Evolutionary conservation across 2,113 vertebrate genomes (phyloP), one percentile per base, ranked within the genome.

Genomic region (Piprites chloris): DNA sequence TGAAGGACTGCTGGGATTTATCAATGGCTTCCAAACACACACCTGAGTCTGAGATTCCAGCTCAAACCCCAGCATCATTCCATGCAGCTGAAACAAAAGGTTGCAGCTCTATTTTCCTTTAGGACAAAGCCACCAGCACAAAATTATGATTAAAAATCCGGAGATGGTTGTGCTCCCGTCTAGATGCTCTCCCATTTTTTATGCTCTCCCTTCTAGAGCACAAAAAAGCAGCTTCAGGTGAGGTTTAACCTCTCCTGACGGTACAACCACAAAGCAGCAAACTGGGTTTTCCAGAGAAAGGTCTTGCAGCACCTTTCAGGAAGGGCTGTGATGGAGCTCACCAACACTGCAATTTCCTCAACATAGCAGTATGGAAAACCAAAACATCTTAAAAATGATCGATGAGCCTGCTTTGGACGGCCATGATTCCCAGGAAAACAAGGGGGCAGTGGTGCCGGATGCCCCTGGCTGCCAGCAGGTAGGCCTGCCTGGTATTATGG

Each of bases 31-130:
- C 87, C 49, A 14, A 92, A 77, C 73, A 53, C 30, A 21, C 73
- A 73, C 65, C 56, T 56, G 6, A 66, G n/a, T n/a, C n/a, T n/a
- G 86, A 67, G 89, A 78, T 85, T 56, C 62, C 88, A 87, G 85
- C 62, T 87, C 75, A 42, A 56, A 49, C 35, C 90, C 81, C 85
- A 47, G 85, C 92, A 12, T 39, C 33, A n/a, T 55, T 32, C 77
- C 90, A 67, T 35, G 37, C 90, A 55, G 88, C 87, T 56, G 73
- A 92, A 93, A 93, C 96, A 92, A 96, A 97, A 97, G 94, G 85
- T 59, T 88, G 80, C 93, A 63, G 80, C 89, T 67, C 2, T 27
- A 1, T 87, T 79, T 67, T 58, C 58, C 74, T 68, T 62, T 14
- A 61, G 87, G 84, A 83, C 56, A 82, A 95, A 82, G 81, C 85